Evolutionary conservation across 2,888 invertebrate genomes (phyloP).

Genomic region (Pterostichus niger): DNA sequence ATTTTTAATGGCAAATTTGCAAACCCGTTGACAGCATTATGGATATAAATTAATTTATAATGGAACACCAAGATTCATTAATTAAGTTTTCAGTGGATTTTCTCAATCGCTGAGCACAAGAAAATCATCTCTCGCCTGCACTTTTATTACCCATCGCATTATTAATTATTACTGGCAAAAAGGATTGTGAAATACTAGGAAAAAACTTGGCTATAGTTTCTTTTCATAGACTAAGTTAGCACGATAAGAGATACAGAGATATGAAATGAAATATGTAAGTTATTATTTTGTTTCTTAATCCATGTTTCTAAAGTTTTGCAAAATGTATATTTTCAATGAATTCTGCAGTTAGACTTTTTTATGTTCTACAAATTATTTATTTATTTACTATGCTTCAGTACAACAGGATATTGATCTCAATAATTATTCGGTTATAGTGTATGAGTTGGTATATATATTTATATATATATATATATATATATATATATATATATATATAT

Average conservation of each 20-base stretch:
- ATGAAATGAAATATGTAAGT: conserved; percentile 15
- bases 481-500: too few species aligned
- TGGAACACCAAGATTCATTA: conserved; percentile 63
- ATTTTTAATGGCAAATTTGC: conserved; percentile 63
- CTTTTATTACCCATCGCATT: conserved; percentile 49
- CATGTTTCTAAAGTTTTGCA: background rate
- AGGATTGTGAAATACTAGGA: conserved; percentile 4
- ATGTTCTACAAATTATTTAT: background rate
- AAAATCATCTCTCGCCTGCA: conserved; percentile 42
- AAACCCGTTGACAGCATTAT: conserved; percentile 60
- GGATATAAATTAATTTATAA: conserved; percentile 66
- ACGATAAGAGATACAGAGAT: conserved; percentile 27
- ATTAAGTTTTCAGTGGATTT: conserved; percentile 56
- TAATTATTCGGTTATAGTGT: too few species aligned
- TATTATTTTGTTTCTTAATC: conserved; percentile 8
- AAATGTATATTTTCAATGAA: background rate
- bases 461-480: too few species aligned
- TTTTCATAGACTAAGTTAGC: conserved; percentile 31
- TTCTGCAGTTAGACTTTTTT: too few species aligned
- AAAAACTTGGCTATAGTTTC: conserved; percentile 42
- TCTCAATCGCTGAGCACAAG: conserved; percentile 42
- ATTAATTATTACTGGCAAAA: conserved; percentile 50
- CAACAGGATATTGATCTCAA: too few species aligned
- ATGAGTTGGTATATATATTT: too few species aligned
- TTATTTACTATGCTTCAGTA: too few species aligned